Base-by-base conservation (phyloP, 2,113 vertebrate species). In the Phaethornis superciliosus region DNA sequence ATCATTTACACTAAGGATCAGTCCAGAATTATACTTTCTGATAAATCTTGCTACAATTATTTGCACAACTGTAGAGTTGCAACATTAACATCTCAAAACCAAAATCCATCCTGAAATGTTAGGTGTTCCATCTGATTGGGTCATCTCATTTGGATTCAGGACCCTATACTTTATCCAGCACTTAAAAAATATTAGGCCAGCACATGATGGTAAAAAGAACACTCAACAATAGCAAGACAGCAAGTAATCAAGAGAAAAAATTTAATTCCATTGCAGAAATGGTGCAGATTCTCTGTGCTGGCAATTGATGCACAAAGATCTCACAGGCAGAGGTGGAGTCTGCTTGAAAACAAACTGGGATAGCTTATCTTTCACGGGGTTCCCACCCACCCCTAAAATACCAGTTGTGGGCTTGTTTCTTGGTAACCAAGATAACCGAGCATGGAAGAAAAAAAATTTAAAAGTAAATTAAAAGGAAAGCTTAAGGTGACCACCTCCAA, bases 171-270 rank as follows among this genome's bases (percentile, higher is more conserved):
- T 33, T 7, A 60, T 18, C 58, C 51, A 63, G 16, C 4, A 32
- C 15, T 69, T 54, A 10, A 1, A n/a, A 81, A 72, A 56, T 10
- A 30, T 5, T 2, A 85, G 6, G 71, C 7, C 9, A 78, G 4
- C 23, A 59, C 1, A 27, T 0, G 0, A 30, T 1, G 7, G 81
- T 40, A 47, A n/a, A 63, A 80, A 15, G 3, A 88, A 27, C 3
- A 6, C 7, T 72, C 15, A 52, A 0, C 21, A 75, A n/a, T n/a
- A 54, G 6, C 1, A 70, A 5, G 0, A 1, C 10, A 62, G 20
- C 6, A 17, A 69, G 15, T 21, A 62, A 60, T 5, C 9, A 42
- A 24, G 3, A 6, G 5, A 35, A 54, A 37, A 7, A 40, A 40
- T 12, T 40, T 40, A 40, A 5, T 1, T 9, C 6, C 17, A 49